Evolutionary conservation across 2,888 invertebrate genomes (phyloP), one percentile per base, ranked within the genome.

Genomic region (Seladonia tumulorum): DNA sequence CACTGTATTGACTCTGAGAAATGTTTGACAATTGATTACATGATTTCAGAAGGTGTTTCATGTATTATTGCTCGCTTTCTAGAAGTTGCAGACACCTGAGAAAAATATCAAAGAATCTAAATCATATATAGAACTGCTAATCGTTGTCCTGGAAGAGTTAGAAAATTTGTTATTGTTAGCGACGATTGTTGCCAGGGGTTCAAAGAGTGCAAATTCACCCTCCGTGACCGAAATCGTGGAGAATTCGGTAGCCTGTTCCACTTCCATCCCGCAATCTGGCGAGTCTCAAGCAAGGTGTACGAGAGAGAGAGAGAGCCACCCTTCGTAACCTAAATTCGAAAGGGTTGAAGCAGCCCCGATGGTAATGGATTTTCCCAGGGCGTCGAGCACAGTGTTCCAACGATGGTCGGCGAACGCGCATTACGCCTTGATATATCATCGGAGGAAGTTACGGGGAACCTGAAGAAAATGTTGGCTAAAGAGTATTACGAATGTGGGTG

Each of bases 381-480:
- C 70, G 84, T 83, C 63, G 83, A 75, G 45, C 70, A 47, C 70
- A 57, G 70, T 57, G 60, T 60, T 70, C 70, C 74, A 45, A 18
- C 76, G 74, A 35, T 25, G 71, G 53, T 57, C 47, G 68, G 73
- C 47, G 35, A 68, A 29, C 68, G 39, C 35, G 80, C 81, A 78
- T 85, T 85, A 86, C 77, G 81, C 77, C 49, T 66, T 78, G 80
- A 85, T 81, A 85, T 81, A 85, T 86, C 85, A 85, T 83, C 78
- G 75, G 60, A 18, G 60, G 68, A 85, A 86, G 68, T 86, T 85
- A 79, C 81, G 78, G 71, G 29, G 72, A 60, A 77, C 66, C 86
- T 66, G 71, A 81, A 82, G 86, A 86, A 86, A 86, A 86, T 53
- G 86, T 86, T 49, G 81, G 74, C 77, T 45, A 81, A 80, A 81